These are phyloP conservation scores for Chinchilla lanigera DNA, from an alignment of 2,113 vertebrate species.

Conservation along the genomic window DNA sequence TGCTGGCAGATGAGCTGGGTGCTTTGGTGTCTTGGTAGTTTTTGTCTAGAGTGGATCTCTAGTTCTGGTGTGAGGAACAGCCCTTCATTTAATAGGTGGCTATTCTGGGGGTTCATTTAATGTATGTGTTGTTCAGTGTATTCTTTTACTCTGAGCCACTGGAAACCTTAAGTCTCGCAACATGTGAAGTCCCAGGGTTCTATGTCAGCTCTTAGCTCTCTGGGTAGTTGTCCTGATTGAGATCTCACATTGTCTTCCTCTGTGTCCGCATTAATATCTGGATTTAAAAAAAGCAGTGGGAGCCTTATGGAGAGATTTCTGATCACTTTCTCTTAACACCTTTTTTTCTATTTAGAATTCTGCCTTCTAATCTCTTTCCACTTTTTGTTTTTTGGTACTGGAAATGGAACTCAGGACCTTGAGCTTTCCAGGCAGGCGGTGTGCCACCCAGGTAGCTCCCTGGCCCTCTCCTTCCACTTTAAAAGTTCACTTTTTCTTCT, in stretches of 20 bases:
- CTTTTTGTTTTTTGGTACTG: too few relatives aligned
- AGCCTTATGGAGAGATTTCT: neutral
- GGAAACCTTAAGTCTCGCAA: neutral
- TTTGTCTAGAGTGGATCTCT: neutral
- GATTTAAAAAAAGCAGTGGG: neutral
- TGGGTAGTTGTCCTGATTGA: neutral
- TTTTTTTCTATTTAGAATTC: neutral
- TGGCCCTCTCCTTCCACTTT: too few relatives aligned
- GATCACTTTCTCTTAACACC: neutral
- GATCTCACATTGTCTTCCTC: neutral
- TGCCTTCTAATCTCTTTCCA: neutral
- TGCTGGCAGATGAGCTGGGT: neutral
- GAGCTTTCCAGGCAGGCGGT: too few relatives aligned
- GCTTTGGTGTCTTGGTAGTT: neutral
- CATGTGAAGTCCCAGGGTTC: too few relatives aligned
- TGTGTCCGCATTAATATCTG: neutral
- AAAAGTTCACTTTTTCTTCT: neutral
- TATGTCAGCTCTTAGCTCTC: neutral
- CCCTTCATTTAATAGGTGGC: neutral
- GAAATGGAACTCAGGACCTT: too few relatives aligned
- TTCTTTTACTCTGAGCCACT: neutral
- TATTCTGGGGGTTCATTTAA: neutral
- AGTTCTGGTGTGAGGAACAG: neutral
- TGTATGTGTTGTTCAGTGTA: neutral
- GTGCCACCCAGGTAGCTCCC: too few relatives aligned